Evolutionary conservation across 2,113 vertebrate genomes (phyloP), one percentile per base, ranked within the genome.

Genomic region (Sorex fumeus): DNA sequence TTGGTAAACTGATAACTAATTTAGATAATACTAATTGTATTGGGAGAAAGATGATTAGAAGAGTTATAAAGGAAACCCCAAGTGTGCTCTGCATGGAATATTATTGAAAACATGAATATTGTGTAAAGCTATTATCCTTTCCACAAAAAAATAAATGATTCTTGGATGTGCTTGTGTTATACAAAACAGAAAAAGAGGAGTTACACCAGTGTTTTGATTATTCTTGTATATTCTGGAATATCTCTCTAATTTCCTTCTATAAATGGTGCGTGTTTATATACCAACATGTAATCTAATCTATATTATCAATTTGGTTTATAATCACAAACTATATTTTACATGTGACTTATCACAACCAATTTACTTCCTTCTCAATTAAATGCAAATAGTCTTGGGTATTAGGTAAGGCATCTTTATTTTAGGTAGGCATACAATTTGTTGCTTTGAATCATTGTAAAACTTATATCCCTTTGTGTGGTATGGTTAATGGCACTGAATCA

Each of bases 21-120:
- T 98, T 98, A 98, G 98, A 98, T 98, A 98, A 97, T 72, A 88
- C 95, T 98, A 98, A 98, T 98, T 98, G 97, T 98, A 96, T 97
- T 98, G 98, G 96, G 96, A 96, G 70, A 79, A 97, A 96, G 90
- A 97, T 98, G 97, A 98, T 98, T 98, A 98, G 96, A 92, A 95
- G 97, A 97, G 95, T 98, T 98, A 97, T 95, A 95, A 96, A 97
- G 96, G 96, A 97, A 98, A 96, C 90, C 93, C 84, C 93, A 95
- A 96, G 80, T 96, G 95, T 96, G 78, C 85, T 95, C 72, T 92
- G 93, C 64, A 78, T 88, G 80, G 92, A 90, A 47, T 96, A 96
- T 89, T 93, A 85, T 94, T 96, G 96, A 95, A 88, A 88, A 95
- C 95, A 96, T 90, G 88, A 95, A 81, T 95, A 69, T 97, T 97